Evolutionary conservation across 2,113 vertebrate species (phyloP).

Genomic region (Xiphophorus couchianus): DNA sequence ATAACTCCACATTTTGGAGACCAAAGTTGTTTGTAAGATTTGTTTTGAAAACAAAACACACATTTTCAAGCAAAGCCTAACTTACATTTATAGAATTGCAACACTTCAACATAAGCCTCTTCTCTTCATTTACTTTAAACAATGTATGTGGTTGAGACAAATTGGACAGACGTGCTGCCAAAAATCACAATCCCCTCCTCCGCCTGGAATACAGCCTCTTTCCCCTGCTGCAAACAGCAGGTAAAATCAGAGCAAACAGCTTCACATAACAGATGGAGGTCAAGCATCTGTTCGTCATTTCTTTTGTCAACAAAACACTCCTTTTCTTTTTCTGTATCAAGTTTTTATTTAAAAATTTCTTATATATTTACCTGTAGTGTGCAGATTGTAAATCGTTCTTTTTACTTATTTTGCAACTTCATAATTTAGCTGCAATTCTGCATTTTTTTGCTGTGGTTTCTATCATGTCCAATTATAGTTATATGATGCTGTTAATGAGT

Average conservation of each 20-base stretch:
- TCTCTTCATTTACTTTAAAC: conserved; percentile 8
- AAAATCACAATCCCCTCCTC: conserved; percentile 10
- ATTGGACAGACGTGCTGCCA: conserved; percentile 36
- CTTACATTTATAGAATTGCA: no score
- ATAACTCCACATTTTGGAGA: neutral
- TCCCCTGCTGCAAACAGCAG: neutral
- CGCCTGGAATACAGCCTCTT: conserved; percentile 1
- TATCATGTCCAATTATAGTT: neutral
- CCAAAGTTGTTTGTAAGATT: neutral
- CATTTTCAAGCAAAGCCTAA: neutral
- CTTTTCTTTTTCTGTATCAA: neutral
- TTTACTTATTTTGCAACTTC: neutral
- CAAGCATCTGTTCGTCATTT: neutral
- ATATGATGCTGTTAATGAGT: neutral
- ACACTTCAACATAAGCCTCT: neutral
- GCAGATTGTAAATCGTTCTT: neutral
- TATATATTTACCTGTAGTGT: neutral
- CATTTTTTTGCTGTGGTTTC: neutral
- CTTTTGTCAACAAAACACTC: neutral
- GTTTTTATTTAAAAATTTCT: neutral
- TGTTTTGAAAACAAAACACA: neutral
- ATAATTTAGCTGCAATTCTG: no score
- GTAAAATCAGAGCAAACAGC: neutral
- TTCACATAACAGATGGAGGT: neutral
- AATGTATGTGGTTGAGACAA: neutral